Evolutionary conservation across 1,140 invertebrate genomes (phyloP).

Genomic region (Asbolus verrucosus): DNA sequence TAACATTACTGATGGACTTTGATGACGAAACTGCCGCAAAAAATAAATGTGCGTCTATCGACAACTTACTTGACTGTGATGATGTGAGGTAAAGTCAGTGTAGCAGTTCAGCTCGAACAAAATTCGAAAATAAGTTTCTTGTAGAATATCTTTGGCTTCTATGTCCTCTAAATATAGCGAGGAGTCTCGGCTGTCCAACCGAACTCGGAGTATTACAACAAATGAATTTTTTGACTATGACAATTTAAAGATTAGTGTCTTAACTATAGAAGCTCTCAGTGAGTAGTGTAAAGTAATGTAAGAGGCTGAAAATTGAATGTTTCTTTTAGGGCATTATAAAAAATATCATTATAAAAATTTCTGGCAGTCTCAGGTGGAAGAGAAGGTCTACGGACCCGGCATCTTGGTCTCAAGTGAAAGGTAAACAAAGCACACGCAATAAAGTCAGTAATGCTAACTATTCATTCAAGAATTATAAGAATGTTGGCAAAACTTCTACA

Average conservation of each 20-base stretch:
- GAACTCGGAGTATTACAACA: not conserved
- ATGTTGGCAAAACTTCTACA: constrained; percentile 58
- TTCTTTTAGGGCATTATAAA: constrained; percentile 56
- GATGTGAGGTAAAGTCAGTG: constrained; percentile 44
- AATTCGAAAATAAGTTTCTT: constrained; percentile 3
- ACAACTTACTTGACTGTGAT: constrained; percentile 36
- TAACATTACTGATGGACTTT: constrained; percentile 55
- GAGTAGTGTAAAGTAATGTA: constrained; percentile 12
- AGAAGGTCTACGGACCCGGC: constrained; percentile 56
- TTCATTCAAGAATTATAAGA: constrained; percentile 55
- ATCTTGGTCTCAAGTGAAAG: constrained; percentile 58
- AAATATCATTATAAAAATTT: constrained; percentile 57
- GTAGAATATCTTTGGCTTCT: constrained; percentile 46
- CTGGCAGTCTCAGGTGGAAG: constrained; percentile 59
- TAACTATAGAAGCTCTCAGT: constrained; percentile 55
- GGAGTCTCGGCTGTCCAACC: not conserved
- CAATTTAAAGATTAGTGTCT: constrained; percentile 47
- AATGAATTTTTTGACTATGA: constrained; percentile 42
- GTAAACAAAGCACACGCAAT: constrained; percentile 50
- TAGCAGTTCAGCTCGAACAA: not conserved
- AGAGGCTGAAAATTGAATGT: constrained; percentile 2
- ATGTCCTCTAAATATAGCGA: constrained; percentile 40
- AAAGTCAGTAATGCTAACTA: no score
- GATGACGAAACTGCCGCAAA: constrained; percentile 49
- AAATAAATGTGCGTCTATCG: constrained; percentile 9